These are phyloP conservation scores for Montipora capricornis DNA, from an alignment of 64 coral and sea anemone species.

Conservation along the genomic window DNA sequence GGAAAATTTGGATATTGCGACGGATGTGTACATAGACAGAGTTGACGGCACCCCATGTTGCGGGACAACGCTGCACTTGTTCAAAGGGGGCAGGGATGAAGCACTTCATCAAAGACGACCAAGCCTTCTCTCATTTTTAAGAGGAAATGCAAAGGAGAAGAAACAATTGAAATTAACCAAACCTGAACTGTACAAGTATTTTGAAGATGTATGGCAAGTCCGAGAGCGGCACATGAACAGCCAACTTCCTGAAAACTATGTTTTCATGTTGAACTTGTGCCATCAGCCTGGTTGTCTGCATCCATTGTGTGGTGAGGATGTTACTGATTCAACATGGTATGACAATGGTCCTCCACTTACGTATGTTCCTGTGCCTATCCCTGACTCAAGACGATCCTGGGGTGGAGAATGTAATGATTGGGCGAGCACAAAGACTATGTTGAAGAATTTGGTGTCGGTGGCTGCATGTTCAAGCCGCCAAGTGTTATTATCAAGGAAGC, in stretches of 20 bases:
- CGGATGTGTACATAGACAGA: no score
- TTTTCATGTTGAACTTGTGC: slow-evolving; percentile 74
- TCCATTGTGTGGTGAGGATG: slow-evolving; percentile 55
- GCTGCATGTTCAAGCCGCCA: slow-evolving; percentile 51
- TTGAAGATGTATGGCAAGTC: no score
- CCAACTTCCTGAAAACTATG: slow-evolving; percentile 62
- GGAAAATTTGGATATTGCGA: no score
- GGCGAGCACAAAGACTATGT: slow-evolving; percentile 46
- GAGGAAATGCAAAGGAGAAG: no score
- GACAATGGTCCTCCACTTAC: slow-evolving; percentile 52
- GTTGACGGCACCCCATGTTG: no score
- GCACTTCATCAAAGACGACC: no score
- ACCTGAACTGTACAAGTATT: no score
- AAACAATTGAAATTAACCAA: no score
- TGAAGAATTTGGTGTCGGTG: slow-evolving; percentile 21
- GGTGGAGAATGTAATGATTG: background rate
- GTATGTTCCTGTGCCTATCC: slow-evolving; percentile 61
- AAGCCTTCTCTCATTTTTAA: no score
- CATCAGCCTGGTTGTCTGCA: slow-evolving; percentile 56
- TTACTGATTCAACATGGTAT: slow-evolving; percentile 47
- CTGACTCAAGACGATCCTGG: slow-evolving; percentile 61
- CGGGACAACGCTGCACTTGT: no score
- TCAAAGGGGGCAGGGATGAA: no score
- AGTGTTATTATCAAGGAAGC: slow-evolving; percentile 67
- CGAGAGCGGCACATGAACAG: slow-evolving; percentile 36